Percentiles rank a stretch among this genome's conserved stretches.
Conservation (phyloP, 1,140 invertebrate species). For the Orchesella cincta region DNA sequence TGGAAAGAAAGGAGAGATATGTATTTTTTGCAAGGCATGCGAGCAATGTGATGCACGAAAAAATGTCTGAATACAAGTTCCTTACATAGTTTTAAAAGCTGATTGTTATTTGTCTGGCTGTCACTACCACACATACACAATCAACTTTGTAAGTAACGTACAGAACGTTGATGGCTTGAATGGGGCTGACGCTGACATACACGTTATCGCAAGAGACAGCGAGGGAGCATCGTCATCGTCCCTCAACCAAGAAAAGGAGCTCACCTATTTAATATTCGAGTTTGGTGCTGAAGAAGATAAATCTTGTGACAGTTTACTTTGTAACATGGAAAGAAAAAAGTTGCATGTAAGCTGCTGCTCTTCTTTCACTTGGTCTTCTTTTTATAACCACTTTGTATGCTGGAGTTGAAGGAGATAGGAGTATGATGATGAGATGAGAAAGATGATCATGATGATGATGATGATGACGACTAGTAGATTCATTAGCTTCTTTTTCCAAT, state of each 20-base stretch:
- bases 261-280: slow-evolving; percentile 13
- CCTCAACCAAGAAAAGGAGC: no score
- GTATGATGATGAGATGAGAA: no score
- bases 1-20: background rate
- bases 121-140: background rate
- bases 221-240: no score
- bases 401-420: no score
- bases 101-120: background rate
- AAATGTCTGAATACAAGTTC: background rate
- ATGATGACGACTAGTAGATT: no score
- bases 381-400: no score
- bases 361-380: background rate
- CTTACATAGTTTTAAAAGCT: background rate
- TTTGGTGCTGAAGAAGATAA: slow-evolving; percentile 14
- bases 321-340: background rate
- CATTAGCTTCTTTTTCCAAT: no score
- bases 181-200: no score
- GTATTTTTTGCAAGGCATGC: background rate
- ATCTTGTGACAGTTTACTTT: slow-evolving; percentile 6
- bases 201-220: no score
- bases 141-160: no score
- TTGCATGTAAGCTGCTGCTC: background rate
- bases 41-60: background rate
- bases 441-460: no score
- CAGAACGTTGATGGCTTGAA: no score